These are phyloP conservation scores for Eustalomyia histrio DNA, from an alignment of 2,888 invertebrate species.

Conservation along the genomic window DNA sequence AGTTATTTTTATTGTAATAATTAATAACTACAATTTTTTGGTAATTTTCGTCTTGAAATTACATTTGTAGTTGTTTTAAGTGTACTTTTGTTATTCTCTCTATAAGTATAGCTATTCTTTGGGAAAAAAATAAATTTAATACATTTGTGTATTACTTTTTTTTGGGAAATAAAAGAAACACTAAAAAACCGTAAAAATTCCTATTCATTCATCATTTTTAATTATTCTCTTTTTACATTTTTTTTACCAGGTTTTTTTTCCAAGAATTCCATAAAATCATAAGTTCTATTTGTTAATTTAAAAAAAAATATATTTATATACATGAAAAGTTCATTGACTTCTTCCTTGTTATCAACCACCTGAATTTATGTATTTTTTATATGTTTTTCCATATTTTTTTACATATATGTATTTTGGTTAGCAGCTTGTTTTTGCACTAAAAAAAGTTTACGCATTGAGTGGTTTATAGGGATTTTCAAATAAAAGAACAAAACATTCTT, in stretches of 20 bases:
- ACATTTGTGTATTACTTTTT: background rate
- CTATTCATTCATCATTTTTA: conserved; percentile 13
- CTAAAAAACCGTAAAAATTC: background rate
- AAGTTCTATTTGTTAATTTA: background rate
- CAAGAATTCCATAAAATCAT: background rate
- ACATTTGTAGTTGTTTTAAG: no score
- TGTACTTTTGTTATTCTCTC: no score
- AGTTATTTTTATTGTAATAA: no score
- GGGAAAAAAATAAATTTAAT: no score
- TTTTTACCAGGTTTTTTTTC: background rate
- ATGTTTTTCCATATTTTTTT: background rate
- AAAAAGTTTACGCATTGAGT: conserved; percentile 1
- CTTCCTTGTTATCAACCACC: background rate
- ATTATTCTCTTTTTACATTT: conserved; percentile 1
- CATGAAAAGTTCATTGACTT: background rate
- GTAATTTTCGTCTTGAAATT: no score
- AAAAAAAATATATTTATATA: no score
- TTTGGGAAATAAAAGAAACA: background rate
- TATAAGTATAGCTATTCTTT: no score
- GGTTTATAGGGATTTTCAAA: background rate
- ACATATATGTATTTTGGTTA: background rate
- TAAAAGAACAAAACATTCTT: background rate
- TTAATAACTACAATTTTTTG: no score
- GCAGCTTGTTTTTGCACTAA: background rate
- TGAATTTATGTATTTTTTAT: background rate